These are phyloP conservation scores for Standfussiana lucernea DNA, from an alignment of 2,888 invertebrate genomes.

Conservation along the genomic window DNA sequence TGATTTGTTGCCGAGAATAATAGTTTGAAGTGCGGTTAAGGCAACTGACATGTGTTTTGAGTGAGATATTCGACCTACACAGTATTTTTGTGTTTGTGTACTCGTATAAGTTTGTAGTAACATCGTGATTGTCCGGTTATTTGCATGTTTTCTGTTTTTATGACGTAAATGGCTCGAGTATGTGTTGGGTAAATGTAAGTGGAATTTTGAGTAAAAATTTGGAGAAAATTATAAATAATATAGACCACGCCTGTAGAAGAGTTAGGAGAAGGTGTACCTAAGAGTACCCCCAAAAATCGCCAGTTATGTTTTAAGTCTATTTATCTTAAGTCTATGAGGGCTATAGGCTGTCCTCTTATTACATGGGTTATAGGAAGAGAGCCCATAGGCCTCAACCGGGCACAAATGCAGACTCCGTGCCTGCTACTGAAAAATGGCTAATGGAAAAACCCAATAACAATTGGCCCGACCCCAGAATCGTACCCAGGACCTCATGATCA, in stretches of 20 bases:
- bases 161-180: not conserved
- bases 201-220: not conserved
- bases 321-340: too few relatives aligned
- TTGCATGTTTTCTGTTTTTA: slow-evolving; percentile 23
- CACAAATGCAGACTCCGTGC: not conserved
- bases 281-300: not conserved
- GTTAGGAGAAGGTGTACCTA: not conserved
- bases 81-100: slow-evolving; percentile 33
- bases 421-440: not conserved
- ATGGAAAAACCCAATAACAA: not conserved
- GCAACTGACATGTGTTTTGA: slow-evolving; percentile 46
- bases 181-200: not conserved
- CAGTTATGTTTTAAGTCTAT: too few relatives aligned
- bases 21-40: slow-evolving; percentile 56
- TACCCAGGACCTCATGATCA: too few relatives aligned
- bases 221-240: not conserved
- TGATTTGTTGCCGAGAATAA: slow-evolving; percentile 56
- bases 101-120: slow-evolving; percentile 13
- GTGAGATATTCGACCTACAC: slow-evolving; percentile 61
- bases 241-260: not conserved
- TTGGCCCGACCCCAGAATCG: not conserved
- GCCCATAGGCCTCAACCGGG: not conserved
- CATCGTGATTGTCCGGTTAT: slow-evolving; percentile 30
- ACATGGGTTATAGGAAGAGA: not conserved
- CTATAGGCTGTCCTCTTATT: too few relatives aligned